Percentiles rank a stretch among this genome's conserved stretches.
Conservation (phyloP, 2,888 invertebrate species). For the Crioceris asparagi region DNA sequence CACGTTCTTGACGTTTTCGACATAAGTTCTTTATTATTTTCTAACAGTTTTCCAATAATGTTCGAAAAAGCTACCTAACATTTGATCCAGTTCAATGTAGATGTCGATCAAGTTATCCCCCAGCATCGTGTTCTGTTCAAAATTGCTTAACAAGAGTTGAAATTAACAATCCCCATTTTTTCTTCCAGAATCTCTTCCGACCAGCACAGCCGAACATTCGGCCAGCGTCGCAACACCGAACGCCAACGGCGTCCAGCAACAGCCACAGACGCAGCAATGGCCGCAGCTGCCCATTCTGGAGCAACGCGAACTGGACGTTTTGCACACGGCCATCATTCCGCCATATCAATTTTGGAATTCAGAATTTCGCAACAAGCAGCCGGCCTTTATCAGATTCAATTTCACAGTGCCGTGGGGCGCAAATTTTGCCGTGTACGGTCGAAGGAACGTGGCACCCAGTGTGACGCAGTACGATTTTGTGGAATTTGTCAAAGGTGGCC, state of each 20-base stretch:
- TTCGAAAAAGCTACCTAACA: too few species aligned
- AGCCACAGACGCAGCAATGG: constrained; percentile 53
- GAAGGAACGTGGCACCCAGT: constrained; percentile 90
- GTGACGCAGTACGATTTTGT: constrained; percentile 96
- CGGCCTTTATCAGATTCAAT: constrained; percentile 67
- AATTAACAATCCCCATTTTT: neutral
- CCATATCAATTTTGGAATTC: constrained; percentile 91
- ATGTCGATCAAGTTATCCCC: too few species aligned
- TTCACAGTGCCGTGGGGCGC: constrained; percentile 87
- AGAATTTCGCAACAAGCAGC: constrained; percentile 84
- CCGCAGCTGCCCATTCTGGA: constrained; percentile 66
- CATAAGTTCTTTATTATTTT: too few species aligned
- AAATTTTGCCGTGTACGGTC: constrained; percentile 90
- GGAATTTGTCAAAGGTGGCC: constrained; percentile 81
- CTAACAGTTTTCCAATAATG: too few species aligned
- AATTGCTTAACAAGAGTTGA: neutral
- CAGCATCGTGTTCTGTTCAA: too few species aligned
- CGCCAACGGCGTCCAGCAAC: constrained; percentile 44
- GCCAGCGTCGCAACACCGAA: constrained; percentile 42
- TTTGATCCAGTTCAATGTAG: too few species aligned
- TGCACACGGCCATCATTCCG: constrained; percentile 74
- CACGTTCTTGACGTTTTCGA: too few species aligned
- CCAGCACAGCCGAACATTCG: constrained; percentile 59
- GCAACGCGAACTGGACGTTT: constrained; percentile 73
- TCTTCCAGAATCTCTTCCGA: constrained; percentile 58